Conservation (phyloP, 2,113 vertebrate genomes). For the Myiozetetes cayanensis region DNA sequence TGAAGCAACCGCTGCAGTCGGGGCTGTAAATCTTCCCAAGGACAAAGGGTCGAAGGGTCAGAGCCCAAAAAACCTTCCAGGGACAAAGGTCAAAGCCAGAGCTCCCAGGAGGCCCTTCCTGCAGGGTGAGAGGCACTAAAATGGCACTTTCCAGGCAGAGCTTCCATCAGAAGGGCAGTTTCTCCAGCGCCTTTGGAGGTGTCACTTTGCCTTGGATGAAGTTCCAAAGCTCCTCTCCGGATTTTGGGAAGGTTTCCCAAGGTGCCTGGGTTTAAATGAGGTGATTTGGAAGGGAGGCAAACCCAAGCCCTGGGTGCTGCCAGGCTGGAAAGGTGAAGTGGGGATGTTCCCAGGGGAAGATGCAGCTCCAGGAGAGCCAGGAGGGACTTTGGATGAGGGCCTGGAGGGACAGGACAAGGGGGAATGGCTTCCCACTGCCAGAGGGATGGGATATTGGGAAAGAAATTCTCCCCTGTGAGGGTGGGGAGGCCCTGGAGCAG, state of each 20-base stretch:
- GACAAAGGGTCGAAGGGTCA: not conserved
- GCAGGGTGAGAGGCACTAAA: fast-evolving
- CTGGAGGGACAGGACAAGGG: not conserved
- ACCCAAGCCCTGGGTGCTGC: not conserved
- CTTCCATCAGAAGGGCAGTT: fast-evolving
- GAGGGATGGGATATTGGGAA: not conserved
- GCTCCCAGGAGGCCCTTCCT: not conserved
- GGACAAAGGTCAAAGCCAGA: not conserved
- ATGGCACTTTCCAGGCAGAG: not conserved
- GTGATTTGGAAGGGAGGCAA: not conserved
- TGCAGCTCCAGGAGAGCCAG: not conserved
- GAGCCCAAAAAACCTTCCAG: not conserved
- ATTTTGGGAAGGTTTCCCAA: not conserved
- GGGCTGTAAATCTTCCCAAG: not conserved
- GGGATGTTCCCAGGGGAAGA: not conserved
- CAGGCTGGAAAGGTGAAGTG: not conserved
- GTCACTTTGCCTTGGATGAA: not conserved
- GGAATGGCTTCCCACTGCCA: not conserved
- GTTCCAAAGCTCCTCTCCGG: not conserved
- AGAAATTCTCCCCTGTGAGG: not conserved
- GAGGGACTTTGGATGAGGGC: not conserved
- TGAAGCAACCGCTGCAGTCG: not conserved
- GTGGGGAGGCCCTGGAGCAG: not conserved
- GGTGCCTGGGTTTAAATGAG: fast-evolving
- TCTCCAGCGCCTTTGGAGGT: fast-evolving